Base-by-base conservation (phyloP, 2,888 invertebrate species). In the Zonitis immaculata region DNA sequence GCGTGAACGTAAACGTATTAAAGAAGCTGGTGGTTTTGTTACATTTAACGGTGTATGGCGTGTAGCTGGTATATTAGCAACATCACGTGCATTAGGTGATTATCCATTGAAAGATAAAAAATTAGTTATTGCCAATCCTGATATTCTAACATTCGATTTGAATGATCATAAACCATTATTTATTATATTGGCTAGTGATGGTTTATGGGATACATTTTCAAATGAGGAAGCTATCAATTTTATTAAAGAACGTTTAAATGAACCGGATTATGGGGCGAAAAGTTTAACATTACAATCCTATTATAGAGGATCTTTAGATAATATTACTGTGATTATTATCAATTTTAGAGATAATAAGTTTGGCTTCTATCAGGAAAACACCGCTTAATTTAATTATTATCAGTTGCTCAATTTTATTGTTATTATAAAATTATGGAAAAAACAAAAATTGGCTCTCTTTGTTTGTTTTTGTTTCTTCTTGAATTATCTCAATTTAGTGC, bases 31-130 rank as follows among this genome's bases (percentile, higher is more conserved):
- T 44, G 96, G 97, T 14, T 92, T 92, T 71, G 91, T 97, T 46
- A 90, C 91, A 44, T 95, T 95, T 70, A 92, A 95, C 72, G 95
- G 96, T 26, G 96, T 96, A 1, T 96, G 96, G 96, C 79, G 96
- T 64, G 95, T 96, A 4, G 95, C 93, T 48, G 96, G 96, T 6
- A 93, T 96, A 62, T 79, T 96, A 62, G 96, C 96, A 9, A 95
- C 95, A 27, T 95, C 95, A 8, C 80, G 96, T 59, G 96, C 97
- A 1, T 82, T 97, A 67, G 97, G 95, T 14, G 97, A 97, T 78
- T 95, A 93, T 76, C 95, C 95, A 2, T 78, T 97, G 18, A 97
- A 97, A 77, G 94, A 94, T 72, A 90, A 89, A 72, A 92, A 90
- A 73, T 84, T 95, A 69, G 91, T 97, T 51, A 95, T 95, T 62